These are phyloP conservation scores for Tragelaphus eurycerus DNA, from an alignment of 2,797 vertebrate genomes.

Conservation along the genomic window DNA sequence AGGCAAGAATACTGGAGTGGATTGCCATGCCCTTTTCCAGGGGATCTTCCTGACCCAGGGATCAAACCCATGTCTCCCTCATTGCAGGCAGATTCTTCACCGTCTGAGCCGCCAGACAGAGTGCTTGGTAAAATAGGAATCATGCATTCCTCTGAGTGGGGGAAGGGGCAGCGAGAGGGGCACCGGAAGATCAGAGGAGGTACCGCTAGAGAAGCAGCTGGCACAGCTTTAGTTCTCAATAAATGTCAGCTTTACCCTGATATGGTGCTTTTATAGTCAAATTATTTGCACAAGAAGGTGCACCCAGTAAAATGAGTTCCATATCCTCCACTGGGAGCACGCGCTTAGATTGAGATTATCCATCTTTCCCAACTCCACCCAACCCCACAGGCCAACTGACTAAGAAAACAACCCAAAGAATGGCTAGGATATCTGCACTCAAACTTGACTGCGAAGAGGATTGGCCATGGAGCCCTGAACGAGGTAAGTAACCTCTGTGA, in stretches of 20 bases:
- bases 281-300: background rate
- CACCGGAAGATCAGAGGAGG: background rate
- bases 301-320: background rate
- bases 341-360: background rate
- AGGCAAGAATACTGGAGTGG: background rate
- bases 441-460: background rate
- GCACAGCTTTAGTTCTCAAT: background rate
- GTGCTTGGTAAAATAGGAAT: background rate
- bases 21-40: background rate
- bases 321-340: background rate
- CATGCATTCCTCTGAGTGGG: background rate
- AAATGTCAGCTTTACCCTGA: background rate
- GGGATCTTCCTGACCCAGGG: background rate
- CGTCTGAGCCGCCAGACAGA: background rate
- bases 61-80: background rate
- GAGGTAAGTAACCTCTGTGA: background rate
- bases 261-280: background rate
- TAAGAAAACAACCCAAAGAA: background rate
- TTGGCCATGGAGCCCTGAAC: background rate
- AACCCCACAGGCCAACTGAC: background rate
- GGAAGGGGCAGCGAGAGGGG: background rate
- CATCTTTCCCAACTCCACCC: background rate
- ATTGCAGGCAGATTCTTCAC: background rate
- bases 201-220: background rate
- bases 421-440: background rate